Evolutionary conservation across 2,888 invertebrate species (phyloP).

Genomic region (Chaetogeoica ovagalla): DNA sequence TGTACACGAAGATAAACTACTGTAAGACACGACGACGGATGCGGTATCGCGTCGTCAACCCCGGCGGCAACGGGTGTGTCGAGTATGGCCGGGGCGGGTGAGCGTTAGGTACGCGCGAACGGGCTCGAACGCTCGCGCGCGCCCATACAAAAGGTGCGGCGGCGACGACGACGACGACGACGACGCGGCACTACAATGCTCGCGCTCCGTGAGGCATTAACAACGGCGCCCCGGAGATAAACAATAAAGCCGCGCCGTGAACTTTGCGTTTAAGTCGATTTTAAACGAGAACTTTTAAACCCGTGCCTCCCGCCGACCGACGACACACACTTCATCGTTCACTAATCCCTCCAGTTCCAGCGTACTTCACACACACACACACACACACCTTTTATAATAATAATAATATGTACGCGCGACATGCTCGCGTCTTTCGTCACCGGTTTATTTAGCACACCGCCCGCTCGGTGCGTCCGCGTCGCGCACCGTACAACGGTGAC

Average conservation of each 20-base stretch:
- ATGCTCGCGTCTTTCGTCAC: too few relatives aligned
- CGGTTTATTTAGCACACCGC: too few relatives aligned
- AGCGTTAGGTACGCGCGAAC: conserved; percentile 27
- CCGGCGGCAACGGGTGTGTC: too few relatives aligned
- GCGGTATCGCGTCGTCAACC: too few relatives aligned
- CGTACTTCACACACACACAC: too few relatives aligned
- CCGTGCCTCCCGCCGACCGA: not conserved
- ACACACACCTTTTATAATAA: too few relatives aligned
- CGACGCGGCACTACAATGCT: not conserved
- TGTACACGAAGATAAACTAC: too few relatives aligned
- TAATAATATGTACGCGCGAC: too few relatives aligned
- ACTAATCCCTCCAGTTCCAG: not conserved
- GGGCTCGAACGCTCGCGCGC: conserved; percentile 10
- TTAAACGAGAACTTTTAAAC: conserved; percentile 53
- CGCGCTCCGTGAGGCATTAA: conserved; percentile 32
- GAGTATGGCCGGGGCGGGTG: too few relatives aligned
- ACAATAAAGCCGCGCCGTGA: conserved; percentile 51
- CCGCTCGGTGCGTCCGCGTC: not conserved
- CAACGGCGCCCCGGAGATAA: conserved; percentile 45
- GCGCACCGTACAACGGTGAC: too few relatives aligned
- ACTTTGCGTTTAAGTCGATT: conserved; percentile 52
- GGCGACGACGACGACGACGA: not conserved
- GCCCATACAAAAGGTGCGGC: conserved; percentile 9
- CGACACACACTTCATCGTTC: not conserved
- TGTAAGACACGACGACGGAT: too few relatives aligned